Base-by-base conservation (phyloP, 2,888 invertebrate genomes). In the Chrysolina haemoptera region DNA sequence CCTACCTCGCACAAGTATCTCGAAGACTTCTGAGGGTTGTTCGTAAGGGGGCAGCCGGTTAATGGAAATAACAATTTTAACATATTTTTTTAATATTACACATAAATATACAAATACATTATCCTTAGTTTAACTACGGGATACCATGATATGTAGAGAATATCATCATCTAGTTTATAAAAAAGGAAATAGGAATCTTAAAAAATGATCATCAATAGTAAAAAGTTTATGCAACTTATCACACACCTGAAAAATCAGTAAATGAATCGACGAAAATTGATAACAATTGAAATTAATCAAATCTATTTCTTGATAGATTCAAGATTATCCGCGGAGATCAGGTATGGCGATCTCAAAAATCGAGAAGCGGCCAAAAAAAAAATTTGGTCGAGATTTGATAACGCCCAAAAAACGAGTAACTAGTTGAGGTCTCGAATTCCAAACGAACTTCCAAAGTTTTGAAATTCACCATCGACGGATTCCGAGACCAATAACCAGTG, bases 391-490 rank as follows among this genome's bases (percentile, higher is more conserved):
- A 4, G 64, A 75, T 80, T 81, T 83, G 88, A 88, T 87, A 87
- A 87, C 86, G 82, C 76, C 77, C 78, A 85, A 86, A 87, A 85
- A 81, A 76, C 62, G 62, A 73, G 80, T 84, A 84, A 86, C 86
- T 84, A 82, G 84, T 84, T 85, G 82, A 82, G 87, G 88, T 87
- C 88, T 88, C 88, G 88, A 88, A 88, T 87, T 86, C 87, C 87
- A 83, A 82, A 73, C 72, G 66, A 71, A 74, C 69, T 70, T 75
- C 35, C 72, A 68, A 77, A 80, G 76, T 76, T 80, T 80, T 78
- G 71, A 68, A 75, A 78, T 78, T 69, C 76, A 75, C 79, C 70
- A 69, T 66, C 73, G 76, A 80, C 82, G 82, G 84, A 87, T 86
- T 86, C 83, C 87, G 87, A 87, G 87, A 86, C 87, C 87, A 86